Evolutionary conservation across 2,797 vertebrate species (phyloP), one percentile per base, ranked within the genome.

Genomic region (Argya squamiceps): DNA sequence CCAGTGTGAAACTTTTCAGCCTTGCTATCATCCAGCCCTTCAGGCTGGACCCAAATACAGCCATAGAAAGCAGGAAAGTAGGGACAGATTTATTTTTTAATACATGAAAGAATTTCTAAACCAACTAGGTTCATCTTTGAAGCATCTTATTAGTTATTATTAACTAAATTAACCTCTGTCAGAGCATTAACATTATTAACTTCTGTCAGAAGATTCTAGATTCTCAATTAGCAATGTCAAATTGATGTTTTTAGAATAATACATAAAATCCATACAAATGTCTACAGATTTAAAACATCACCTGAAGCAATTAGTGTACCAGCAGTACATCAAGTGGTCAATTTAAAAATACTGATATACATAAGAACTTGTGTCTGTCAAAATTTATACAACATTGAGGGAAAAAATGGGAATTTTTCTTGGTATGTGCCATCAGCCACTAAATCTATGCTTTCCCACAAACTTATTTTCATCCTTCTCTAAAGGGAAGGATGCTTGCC

Each of bases 401-500:
- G 18, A 9, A 9, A 13, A 77, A 50, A 10, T 5, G 12, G 12
- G 16, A 89, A 59, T 55, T 47, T 84, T 84, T 73, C 59, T 52
- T 84, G n/a, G 30, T 82, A 27, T 11, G 12, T 59, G 43, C 63
- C 75, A 89, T 30, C 60, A 74, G 49, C 47, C 27, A 37, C 44
- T 74, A 73, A 59, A 89, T 32, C 47, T 70, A 16, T 7, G 26
- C 36, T 63, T 89, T 75, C 43, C 50, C 21, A 11, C 29, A 87
- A 94, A 79, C 26, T 67, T 84, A 84, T 70, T 92, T 94, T 88
- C 2, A 6, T 83, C 87, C 67, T 74, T 87, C 92, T 67, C 60
- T 74, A 70, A 75, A 63, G 69, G 30, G 59, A 91, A 87, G 21
- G 47, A 79, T 60, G 59, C 12, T 76, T 79, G 84, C 84, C 91